phyloP scores from a whole-genome alignment of 2,797 vertebrate species.

The Lophius americanus region DNA sequence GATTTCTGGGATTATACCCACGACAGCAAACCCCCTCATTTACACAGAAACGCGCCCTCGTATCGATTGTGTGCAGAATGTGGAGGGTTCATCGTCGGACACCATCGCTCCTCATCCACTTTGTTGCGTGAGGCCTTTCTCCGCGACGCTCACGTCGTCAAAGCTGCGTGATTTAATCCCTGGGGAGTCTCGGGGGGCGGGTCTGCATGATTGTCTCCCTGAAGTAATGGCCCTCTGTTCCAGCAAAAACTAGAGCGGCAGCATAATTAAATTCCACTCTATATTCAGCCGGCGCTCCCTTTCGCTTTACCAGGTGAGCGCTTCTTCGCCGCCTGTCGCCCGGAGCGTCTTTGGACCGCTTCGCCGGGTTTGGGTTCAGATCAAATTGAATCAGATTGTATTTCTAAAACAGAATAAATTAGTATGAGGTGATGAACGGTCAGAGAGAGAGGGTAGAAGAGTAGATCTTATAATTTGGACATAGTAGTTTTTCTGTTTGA shows the following conservation, averaged over 20 bases:
- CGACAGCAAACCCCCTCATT: conserved; percentile 23
- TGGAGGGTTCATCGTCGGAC: conserved; percentile 50
- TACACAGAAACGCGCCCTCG: conserved; percentile 12
- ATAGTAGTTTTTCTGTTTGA: neutral
- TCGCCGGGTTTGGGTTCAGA: conserved; percentile 27
- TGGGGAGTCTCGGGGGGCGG: conserved; percentile 54
- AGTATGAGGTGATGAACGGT: conserved; percentile 10
- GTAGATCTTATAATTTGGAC: neutral
- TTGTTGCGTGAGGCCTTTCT: conserved; percentile 55
- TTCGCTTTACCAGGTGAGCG: conserved; percentile 58
- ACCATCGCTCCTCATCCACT: conserved; percentile 47
- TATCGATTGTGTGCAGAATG: conserved; percentile 48
- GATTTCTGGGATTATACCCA: conserved; percentile 1
- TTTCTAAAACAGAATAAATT: conserved; percentile 8
- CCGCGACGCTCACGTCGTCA: conserved; percentile 67
- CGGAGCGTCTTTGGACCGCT: conserved; percentile 26
- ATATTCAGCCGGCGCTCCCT: conserved; percentile 51
- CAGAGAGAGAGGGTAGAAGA: neutral
- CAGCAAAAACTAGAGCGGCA: conserved; percentile 70
- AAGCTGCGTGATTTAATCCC: conserved; percentile 69
- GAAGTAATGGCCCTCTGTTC: conserved; percentile 73
- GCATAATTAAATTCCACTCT: conserved; percentile 75
- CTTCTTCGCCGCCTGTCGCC: conserved; percentile 23
- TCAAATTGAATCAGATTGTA: conserved; percentile 14
- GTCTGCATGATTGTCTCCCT: conserved; percentile 65